Evolutionary conservation across 2,113 vertebrate genomes (phyloP).

Genomic region (Bos taurus): DNA sequence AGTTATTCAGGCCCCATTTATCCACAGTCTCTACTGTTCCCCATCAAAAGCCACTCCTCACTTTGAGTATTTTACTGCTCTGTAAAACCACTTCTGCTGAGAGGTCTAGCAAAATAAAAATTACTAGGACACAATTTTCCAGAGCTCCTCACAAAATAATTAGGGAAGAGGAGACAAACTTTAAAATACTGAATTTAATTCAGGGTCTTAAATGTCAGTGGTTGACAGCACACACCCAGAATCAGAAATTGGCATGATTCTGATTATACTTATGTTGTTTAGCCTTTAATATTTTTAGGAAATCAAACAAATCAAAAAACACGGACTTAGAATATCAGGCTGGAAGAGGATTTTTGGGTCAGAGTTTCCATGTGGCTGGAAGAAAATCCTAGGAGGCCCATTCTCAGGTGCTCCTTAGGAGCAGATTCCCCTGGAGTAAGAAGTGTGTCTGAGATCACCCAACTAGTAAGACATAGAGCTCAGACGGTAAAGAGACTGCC

Average conservation of each 20-base stretch:
- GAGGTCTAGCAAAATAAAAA: not conserved
- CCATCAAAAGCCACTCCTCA: not conserved
- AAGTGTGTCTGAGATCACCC: not conserved
- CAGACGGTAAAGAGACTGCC: not conserved
- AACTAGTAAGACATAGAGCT: not conserved
- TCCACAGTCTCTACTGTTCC: not conserved
- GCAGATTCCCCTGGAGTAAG: not conserved
- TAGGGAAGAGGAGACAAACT: not conserved
- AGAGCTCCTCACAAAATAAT: not conserved
- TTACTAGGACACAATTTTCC: not conserved
- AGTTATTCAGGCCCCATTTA: not conserved
- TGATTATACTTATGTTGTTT: not conserved
- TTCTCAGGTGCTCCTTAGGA: not conserved
- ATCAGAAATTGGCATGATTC: not conserved
- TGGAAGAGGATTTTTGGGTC: not conserved
- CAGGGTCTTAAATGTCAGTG: not conserved
- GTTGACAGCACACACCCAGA: not conserved
- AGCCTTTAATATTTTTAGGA: not conserved
- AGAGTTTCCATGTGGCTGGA: not conserved
- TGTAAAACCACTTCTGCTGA: slow-evolving; percentile 4
- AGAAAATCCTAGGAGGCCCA: not conserved
- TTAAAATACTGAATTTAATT: slow-evolving; percentile 14
- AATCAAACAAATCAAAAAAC: not conserved
- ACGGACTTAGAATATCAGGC: not conserved
- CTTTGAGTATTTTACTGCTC: not conserved